phyloP scores from a whole-genome alignment of 2,113 vertebrate species.

The Myodes glareolus region DNA sequence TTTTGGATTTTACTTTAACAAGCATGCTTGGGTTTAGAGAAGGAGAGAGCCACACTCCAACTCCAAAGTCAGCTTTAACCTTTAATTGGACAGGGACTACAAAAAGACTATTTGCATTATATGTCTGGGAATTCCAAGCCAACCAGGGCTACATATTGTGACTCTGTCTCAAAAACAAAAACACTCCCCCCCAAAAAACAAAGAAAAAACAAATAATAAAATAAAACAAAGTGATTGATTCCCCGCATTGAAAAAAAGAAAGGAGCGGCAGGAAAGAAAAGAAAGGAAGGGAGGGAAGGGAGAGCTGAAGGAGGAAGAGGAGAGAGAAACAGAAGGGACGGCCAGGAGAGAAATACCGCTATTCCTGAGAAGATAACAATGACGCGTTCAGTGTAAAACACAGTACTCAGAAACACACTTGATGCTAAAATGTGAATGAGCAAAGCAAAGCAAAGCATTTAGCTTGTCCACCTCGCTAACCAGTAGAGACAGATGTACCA shows the following conservation, averaged over 20 bases:
- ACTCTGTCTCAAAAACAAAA: neutral
- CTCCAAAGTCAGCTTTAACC: no score
- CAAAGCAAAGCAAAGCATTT: neutral
- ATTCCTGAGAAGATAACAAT: neutral
- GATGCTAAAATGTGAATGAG: neutral
- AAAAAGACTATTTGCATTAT: no score
- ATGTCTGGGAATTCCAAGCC: neutral
- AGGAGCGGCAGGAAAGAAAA: no score
- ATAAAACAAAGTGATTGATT: neutral
- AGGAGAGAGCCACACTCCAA: no score
- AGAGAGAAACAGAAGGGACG: neutral
- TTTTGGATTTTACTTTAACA: no score
- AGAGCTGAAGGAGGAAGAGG: neutral
- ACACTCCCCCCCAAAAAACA: no score
- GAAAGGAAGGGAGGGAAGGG: neutral
- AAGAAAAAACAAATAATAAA: neutral
- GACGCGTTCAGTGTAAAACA: neutral
- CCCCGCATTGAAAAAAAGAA: neutral
- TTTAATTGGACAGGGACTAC: no score
- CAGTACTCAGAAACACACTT: neutral
- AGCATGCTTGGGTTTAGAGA: no score
- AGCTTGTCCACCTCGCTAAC: conserved; percentile 7
- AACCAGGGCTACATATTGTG: neutral
- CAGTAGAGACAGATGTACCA: neutral
- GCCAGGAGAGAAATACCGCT: neutral